Percentiles rank a stretch among this genome's conserved stretches.
These are phyloP conservation scores for Procapra przewalskii DNA, from an alignment of 2,113 vertebrate species.

Conservation along the genomic window DNA sequence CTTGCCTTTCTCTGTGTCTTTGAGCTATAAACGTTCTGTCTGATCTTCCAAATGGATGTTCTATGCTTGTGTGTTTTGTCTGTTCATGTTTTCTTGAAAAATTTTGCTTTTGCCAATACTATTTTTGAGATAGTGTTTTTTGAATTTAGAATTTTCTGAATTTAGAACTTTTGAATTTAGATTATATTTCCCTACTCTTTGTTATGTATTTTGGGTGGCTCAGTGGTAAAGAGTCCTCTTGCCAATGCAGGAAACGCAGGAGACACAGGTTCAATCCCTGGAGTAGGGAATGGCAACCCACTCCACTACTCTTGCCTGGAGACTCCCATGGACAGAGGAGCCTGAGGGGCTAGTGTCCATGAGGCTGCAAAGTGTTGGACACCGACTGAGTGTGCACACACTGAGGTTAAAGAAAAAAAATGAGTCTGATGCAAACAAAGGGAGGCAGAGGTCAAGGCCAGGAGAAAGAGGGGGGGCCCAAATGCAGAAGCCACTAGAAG, in stretches of 20 bases:
- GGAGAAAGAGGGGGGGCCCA: no score
- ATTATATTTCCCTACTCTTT: background rate
- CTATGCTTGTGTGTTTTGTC: background rate
- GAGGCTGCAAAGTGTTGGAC: background rate
- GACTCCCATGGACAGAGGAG: background rate
- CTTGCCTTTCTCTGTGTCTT: background rate
- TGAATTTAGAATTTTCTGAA: no score
- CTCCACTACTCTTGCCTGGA: background rate
- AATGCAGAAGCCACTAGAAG: background rate
- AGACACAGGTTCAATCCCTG: background rate
- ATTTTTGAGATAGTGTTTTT: background rate
- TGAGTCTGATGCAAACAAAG: background rate
- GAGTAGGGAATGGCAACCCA: background rate
- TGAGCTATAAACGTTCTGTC: background rate
- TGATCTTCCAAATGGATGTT: background rate
- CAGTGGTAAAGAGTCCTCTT: background rate
- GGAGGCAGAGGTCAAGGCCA: background rate
- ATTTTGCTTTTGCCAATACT: background rate
- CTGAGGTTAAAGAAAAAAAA: background rate
- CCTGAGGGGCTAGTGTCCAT: background rate
- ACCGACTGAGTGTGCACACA: accelerated
- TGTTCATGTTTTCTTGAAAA: background rate
- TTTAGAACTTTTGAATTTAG: background rate
- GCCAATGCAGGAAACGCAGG: background rate
- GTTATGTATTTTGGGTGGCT: background rate